These are phyloP conservation scores for Heterocephalus glaber DNA, from an alignment of 2,113 vertebrate genomes.

Conservation along the genomic window DNA sequence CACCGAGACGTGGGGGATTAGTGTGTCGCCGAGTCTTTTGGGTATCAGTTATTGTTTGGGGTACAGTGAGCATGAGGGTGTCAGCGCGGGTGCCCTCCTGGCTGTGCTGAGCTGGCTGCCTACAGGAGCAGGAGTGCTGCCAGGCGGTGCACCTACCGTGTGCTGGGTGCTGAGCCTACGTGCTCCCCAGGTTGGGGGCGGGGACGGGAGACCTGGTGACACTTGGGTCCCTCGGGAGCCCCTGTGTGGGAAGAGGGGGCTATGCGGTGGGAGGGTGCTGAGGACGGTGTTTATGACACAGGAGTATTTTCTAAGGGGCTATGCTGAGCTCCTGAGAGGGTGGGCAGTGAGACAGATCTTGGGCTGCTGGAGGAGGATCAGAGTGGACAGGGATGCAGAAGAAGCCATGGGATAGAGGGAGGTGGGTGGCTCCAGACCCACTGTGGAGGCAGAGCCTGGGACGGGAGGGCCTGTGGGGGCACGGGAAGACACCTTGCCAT, in stretches of 20 bases:
- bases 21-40: constrained; percentile 75
- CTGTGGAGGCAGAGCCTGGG: not conserved
- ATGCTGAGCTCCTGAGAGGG: not conserved
- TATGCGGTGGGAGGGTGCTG: not conserved
- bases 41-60: constrained; percentile 73
- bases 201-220: not conserved
- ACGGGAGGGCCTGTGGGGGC: not conserved
- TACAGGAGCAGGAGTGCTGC: not conserved
- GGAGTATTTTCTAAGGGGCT: not conserved
- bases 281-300: accelerated
- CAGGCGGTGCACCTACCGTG: not conserved
- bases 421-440: not conserved
- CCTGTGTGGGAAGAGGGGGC: not conserved
- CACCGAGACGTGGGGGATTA: constrained; percentile 77
- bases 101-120: not conserved
- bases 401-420: not conserved
- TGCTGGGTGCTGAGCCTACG: not conserved
- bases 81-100: not conserved
- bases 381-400: not conserved
- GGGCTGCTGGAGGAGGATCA: not conserved
- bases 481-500: not conserved
- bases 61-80: constrained; percentile 1
- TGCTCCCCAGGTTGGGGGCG: not conserved
- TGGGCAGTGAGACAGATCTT: not conserved
- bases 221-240: not conserved